phyloP scores from a whole-genome alignment of 2,113 vertebrate species.

The Circaetus cinerascens region DNA sequence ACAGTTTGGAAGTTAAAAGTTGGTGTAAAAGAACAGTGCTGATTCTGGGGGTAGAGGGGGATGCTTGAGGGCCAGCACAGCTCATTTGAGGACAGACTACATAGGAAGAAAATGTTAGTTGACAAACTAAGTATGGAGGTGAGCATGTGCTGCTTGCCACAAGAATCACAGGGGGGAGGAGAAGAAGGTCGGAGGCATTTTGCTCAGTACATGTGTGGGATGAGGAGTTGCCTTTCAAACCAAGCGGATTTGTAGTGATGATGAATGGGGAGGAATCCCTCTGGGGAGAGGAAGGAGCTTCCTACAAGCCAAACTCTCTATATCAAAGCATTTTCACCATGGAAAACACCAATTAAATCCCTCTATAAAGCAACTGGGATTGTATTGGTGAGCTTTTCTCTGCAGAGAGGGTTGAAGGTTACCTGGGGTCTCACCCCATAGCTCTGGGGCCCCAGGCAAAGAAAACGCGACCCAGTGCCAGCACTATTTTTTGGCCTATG shows the following conservation, averaged over 20 bases:
- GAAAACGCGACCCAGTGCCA: fast-evolving
- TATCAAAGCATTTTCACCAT: not conserved
- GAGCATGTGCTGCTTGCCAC: not conserved
- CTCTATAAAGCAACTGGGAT: not conserved
- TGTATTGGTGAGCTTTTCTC: not conserved
- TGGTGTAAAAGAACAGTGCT: not conserved
- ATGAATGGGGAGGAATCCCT: not conserved
- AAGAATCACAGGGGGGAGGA: not conserved
- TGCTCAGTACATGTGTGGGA: not conserved
- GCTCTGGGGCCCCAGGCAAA: not conserved
- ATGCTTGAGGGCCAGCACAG: not conserved
- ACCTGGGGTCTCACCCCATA: not conserved
- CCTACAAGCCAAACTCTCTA: not conserved
- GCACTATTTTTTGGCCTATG: not conserved
- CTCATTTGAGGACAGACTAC: not conserved
- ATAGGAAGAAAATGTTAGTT: not conserved
- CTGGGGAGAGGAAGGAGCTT: not conserved
- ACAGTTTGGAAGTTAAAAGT: not conserved
- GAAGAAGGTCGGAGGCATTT: not conserved
- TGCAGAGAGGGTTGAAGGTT: not conserved
- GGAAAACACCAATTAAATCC: not conserved
- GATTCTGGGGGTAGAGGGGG: not conserved
- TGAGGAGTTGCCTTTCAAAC: not conserved
- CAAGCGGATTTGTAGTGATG: fast-evolving
- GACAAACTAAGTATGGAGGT: not conserved